phyloP scores from a whole-genome alignment of 30 jellyfish, hydroid and myxozoan species.

The Sanderia malayensis region DNA sequence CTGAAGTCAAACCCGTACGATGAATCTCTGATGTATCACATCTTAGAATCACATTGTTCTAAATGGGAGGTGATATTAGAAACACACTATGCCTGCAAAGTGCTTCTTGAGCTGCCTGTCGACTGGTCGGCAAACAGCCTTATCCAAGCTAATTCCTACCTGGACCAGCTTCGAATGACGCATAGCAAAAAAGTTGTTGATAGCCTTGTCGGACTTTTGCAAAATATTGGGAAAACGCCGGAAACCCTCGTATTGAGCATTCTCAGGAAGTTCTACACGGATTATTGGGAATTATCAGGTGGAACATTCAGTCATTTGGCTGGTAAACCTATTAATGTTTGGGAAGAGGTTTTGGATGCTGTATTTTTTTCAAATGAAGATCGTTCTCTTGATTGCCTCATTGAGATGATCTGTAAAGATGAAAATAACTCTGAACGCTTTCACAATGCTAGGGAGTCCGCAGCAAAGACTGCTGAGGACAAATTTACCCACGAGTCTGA shows the following conservation, averaged over 20 bases:
- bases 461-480: background rate
- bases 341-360: background rate
- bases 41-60: background rate
- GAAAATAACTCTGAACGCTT: background rate
- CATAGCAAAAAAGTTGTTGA: background rate
- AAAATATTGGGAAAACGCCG: background rate
- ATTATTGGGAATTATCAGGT: conserved; percentile 8
- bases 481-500: background rate
- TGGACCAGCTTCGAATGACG: conserved; percentile 1
- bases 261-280: conserved; percentile 5
- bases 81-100: background rate
- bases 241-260: background rate
- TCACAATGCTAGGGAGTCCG: background rate
- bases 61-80: conserved; percentile 7
- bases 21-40: background rate
- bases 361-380: background rate
- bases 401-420: background rate
- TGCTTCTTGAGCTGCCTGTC: conserved; percentile 9
- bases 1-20: too few relatives aligned
- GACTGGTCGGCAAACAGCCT: background rate
- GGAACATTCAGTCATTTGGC: background rate
- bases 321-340: background rate
- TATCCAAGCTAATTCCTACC: conserved; percentile 9
- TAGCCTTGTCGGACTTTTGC: background rate
- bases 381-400: background rate